Percentiles rank a stretch among this genome's conserved stretches.
phyloP scores from a whole-genome alignment of 2,113 vertebrate species.

The Eubucco bourcierii region DNA sequence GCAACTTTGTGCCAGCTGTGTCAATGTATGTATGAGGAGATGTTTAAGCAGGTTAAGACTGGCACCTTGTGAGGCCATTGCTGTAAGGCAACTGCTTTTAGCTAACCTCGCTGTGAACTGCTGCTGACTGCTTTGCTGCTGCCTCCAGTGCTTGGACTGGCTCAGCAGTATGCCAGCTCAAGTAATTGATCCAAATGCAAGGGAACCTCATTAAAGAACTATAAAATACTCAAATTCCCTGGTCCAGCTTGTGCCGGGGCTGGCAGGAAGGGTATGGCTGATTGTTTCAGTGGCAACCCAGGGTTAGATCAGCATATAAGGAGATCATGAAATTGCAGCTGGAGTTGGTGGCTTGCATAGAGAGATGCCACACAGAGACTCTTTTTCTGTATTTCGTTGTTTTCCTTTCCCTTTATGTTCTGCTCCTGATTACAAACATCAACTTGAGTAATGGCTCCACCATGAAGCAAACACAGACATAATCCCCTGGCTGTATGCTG shows the following conservation, averaged over 20 bases:
- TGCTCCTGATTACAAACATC: not conserved
- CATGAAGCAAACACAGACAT: not conserved
- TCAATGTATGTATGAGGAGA: not conserved
- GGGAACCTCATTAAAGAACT: not conserved
- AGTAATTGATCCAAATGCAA: not conserved
- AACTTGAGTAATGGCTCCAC: not conserved
- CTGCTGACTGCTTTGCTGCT: not conserved
- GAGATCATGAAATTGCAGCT: not conserved
- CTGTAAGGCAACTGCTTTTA: not conserved
- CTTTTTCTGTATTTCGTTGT: not conserved
- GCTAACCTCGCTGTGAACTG: not conserved
- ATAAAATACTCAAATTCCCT: not conserved
- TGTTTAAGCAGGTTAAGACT: not conserved
- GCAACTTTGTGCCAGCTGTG: not conserved
- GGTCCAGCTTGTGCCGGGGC: accelerated
- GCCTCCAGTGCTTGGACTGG: not conserved
- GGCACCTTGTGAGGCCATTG: not conserved
- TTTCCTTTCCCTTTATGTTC: not conserved
- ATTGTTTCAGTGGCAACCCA: not conserved
- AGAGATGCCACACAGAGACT: not conserved
- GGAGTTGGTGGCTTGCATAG: not conserved
- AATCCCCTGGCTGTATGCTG: not conserved
- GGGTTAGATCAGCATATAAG: not conserved
- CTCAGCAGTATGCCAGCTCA: not conserved
- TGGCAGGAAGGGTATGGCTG: not conserved